Percentiles rank a stretch among this genome's conserved stretches.
Evolutionary conservation across 2,113 vertebrate genomes (phyloP).

Genomic region (Pseudolaguvia tuberculata): DNA sequence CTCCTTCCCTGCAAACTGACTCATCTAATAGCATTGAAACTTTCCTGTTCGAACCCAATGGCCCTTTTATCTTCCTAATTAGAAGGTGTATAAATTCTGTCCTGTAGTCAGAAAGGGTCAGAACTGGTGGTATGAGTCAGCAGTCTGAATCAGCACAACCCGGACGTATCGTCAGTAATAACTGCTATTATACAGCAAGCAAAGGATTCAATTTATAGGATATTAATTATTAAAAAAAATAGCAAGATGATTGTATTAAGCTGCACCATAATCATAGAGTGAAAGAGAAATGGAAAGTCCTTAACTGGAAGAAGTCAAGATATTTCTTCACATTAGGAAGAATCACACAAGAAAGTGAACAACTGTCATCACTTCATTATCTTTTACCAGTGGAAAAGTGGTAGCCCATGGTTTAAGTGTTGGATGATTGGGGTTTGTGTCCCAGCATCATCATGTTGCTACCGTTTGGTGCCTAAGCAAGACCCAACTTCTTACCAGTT

Average conservation of each 20-base stretch:
- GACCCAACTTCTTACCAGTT: too few relatives aligned
- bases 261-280: neutral
- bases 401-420: too few relatives aligned
- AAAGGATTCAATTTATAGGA: neutral
- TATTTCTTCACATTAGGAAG: neutral
- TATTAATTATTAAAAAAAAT: neutral
- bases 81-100: slow-evolving; percentile 50
- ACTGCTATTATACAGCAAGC: too few relatives aligned
- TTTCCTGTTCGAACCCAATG: slow-evolving; percentile 49
- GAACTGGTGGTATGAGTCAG: slow-evolving; percentile 11
- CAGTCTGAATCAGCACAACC: slow-evolving; percentile 24
- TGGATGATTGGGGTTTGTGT: too few relatives aligned
- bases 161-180: neutral
- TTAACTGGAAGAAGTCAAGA: slow-evolving; percentile 32
- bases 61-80: slow-evolving; percentile 61
- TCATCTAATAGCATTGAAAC: slow-evolving; percentile 49
- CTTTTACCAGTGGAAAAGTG: neutral
- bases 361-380: neutral
- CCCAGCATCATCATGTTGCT: too few relatives aligned
- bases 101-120: neutral
- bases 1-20: slow-evolving; percentile 43
- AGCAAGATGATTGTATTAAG: neutral
- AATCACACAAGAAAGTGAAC: neutral
- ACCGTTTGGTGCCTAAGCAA: too few relatives aligned
- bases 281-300: slow-evolving; percentile 26